Percentiles rank a stretch among this genome's conserved stretches.
phyloP scores from a whole-genome alignment of 2,113 vertebrate genomes.

The Sorex fumeus region DNA sequence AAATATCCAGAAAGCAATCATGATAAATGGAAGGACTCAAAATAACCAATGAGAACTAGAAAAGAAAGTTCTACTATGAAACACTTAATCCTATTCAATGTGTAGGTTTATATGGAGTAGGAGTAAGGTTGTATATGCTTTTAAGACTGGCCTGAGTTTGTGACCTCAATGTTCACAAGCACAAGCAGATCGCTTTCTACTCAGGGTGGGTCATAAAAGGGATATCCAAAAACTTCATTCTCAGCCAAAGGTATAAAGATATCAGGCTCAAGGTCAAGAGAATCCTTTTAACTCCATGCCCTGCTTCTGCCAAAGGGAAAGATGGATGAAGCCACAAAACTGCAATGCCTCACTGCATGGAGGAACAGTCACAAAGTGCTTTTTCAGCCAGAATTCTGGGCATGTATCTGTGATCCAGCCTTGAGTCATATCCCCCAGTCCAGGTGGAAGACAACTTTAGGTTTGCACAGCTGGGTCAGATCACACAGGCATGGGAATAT shows the following conservation, averaged over 20 bases:
- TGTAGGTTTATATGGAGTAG: background rate
- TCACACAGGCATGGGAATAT: background rate
- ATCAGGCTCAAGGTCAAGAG: background rate
- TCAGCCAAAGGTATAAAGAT: background rate
- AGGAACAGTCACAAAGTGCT: background rate
- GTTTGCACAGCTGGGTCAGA: constrained; percentile 41
- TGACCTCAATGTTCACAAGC: background rate
- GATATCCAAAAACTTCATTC: background rate
- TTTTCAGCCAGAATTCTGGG: background rate
- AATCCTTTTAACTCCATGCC: accelerated
- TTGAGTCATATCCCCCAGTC: constrained; percentile 13
- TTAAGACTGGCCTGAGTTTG: background rate
- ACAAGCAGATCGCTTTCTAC: background rate
- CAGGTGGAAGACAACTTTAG: constrained; percentile 17
- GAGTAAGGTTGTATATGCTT: background rate
- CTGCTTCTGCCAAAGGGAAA: background rate
- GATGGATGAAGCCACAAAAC: background rate
- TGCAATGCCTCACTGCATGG: background rate
- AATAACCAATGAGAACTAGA: background rate
- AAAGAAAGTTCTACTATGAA: background rate
- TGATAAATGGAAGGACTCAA: constrained; percentile 8
- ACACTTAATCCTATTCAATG: background rate
- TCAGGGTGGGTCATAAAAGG: background rate
- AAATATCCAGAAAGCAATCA: background rate
- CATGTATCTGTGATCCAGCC: background rate